Conservation (phyloP, 2,888 invertebrate species). For the Parthenolecanium corni region DNA sequence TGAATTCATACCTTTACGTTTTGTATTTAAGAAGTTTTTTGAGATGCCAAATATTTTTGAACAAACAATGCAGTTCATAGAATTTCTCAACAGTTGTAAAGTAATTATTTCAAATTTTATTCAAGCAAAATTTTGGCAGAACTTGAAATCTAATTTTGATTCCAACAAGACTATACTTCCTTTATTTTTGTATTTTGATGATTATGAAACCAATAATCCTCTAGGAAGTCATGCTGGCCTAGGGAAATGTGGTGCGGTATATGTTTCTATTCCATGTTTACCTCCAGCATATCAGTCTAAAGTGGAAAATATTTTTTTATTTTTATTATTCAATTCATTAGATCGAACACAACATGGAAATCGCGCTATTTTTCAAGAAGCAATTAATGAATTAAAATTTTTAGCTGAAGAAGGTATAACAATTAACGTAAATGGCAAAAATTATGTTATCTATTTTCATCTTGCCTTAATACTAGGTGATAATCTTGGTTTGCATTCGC, state of each 20-base stretch:
- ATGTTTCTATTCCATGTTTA: slow-evolving; percentile 27
- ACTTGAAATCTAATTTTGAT: slow-evolving; percentile 13
- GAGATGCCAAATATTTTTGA: neutral
- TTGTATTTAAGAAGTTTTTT: neutral
- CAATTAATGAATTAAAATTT: slow-evolving; percentile 31
- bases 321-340: slow-evolving; percentile 29
- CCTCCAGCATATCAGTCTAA: slow-evolving; percentile 29
- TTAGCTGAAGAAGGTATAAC: slow-evolving; percentile 30
- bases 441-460: slow-evolving; percentile 29
- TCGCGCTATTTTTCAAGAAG: slow-evolving; percentile 22
- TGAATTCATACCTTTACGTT: neutral
- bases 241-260: slow-evolving; percentile 29
- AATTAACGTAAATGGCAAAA: slow-evolving; percentile 6
- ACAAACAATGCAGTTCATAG: neutral
- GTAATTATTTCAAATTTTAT: slow-evolving; percentile 29
- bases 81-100: neutral
- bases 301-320: slow-evolving; percentile 24
- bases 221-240: slow-evolving; percentile 30
- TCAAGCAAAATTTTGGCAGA: slow-evolving; percentile 29
- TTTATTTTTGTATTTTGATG: slow-evolving; percentile 30
- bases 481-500: slow-evolving; percentile 30
- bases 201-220: slow-evolving; percentile 31
- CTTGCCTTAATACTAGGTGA: slow-evolving; percentile 30
- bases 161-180: slow-evolving; percentile 24
- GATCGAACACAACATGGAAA: slow-evolving; percentile 7